Percentiles rank a stretch among this genome's conserved stretches.
phyloP scores from a whole-genome alignment of 2,113 vertebrate genomes.

The Anguilla rostrata region DNA sequence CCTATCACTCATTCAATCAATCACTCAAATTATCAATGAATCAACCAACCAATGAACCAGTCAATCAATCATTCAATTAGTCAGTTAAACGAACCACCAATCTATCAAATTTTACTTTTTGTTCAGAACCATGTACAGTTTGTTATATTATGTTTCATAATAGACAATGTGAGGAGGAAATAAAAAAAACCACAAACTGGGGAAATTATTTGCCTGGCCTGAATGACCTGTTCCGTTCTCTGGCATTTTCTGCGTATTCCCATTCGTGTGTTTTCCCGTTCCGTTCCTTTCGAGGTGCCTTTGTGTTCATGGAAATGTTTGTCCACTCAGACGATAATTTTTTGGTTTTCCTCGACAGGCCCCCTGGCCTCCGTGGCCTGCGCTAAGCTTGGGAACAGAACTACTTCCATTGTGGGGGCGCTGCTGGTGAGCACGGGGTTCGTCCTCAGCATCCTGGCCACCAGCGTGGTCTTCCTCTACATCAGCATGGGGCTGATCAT shows the following conservation, averaged over 20 bases:
- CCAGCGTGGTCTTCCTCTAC: slow-evolving; percentile 80
- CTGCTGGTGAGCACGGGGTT: slow-evolving; percentile 78
- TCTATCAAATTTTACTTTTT: too few species aligned
- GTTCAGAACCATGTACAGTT: too few species aligned
- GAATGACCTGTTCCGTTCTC: neutral
- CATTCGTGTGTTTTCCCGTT: neutral
- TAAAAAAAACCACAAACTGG: too few species aligned
- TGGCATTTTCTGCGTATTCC: neutral
- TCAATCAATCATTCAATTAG: too few species aligned
- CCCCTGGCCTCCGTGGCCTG: slow-evolving; percentile 76
- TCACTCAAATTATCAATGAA: too few species aligned
- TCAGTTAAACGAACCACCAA: too few species aligned
- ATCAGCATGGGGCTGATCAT: slow-evolving; percentile 86
- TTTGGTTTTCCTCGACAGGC: slow-evolving; percentile 57
- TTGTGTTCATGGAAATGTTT: neutral
- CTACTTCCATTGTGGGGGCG: slow-evolving; percentile 74
- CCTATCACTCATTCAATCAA: too few species aligned
- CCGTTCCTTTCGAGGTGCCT: too few species aligned
- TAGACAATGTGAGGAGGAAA: too few species aligned
- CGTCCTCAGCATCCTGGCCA: slow-evolving; percentile 82
- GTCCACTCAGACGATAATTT: neutral
- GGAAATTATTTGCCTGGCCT: too few species aligned
- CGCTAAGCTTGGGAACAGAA: slow-evolving; percentile 73
- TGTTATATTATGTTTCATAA: too few species aligned
- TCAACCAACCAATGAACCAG: too few species aligned